Base-by-base conservation (phyloP, 2,113 vertebrate species). In the Cynocephalus volans region DNA sequence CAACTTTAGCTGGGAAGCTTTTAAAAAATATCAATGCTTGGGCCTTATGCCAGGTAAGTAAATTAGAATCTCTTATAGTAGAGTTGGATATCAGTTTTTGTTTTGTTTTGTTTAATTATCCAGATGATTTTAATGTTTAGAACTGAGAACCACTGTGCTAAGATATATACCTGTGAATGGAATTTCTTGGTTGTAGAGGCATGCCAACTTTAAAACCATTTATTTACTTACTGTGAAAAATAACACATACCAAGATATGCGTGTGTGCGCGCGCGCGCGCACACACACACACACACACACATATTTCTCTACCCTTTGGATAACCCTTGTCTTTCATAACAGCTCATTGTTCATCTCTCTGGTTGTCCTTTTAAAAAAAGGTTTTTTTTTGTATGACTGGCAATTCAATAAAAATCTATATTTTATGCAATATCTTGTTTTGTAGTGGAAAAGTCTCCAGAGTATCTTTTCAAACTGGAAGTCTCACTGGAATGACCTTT, bases 361-460 rank as follows among this genome's bases (percentile, higher is more conserved):
- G 31, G 31, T 95, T 92, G 92, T 60, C 33, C 31, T 85, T 75
- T 5, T 48, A 67, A 85, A 80, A 70, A 70, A 36, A n/a, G 10
- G 3, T 85, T 41, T 3, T 41, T 41, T 41, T 41, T 41, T 41
- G 41, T 41, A 41, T 73, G 26, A 52, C 28, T 17, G 70, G 45
- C n/a, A 70, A 50, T 50, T 70, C 70, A 91, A 33, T 67, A 69
- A 90, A 73, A 65, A 75, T 65, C 52, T 88, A 5, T 88, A 50
- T 62, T 95, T 95, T 95, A 64, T 93, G 50, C 48, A 75, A 17
- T 24, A 75, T 81, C 26, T 69, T 81, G 36, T 90, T 95, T 62
- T 81, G 17, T 45, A 65, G 5, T 86, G 10, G 64, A n/a, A 69
- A 60, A 21, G 1, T 85, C 10, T 97, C 73, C 11, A 17, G 50